Evolutionary conservation across 2,888 invertebrate genomes (phyloP).

Genomic region (Frankliniella intonsa): DNA sequence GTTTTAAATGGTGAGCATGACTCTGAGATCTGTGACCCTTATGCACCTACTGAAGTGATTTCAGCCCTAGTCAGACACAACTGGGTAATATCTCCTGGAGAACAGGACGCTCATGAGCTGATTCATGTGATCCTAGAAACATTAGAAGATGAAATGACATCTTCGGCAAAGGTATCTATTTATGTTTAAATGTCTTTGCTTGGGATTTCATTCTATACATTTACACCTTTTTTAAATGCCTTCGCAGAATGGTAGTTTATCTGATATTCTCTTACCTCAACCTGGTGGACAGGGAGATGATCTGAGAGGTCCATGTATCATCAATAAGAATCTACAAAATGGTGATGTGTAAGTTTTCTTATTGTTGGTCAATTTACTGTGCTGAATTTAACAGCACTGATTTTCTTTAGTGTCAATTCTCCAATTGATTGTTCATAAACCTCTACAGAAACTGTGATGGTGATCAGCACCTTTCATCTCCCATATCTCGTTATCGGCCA

Average conservation of each 20-base stretch:
- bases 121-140: constrained; percentile 86
- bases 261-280: constrained; percentile 62
- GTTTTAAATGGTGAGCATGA: constrained; percentile 59
- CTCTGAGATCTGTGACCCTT: constrained; percentile 46
- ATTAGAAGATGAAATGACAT: constrained; percentile 71
- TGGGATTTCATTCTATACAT: neutral
- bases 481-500: neutral
- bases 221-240: constrained; percentile 3
- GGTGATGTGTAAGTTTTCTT: neutral
- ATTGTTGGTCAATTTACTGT: neutral
- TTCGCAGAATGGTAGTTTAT: constrained; percentile 63
- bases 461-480: neutral
- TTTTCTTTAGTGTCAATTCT: neutral
- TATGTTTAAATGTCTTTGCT: neutral
- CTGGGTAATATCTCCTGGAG: constrained; percentile 84
- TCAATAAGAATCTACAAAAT: neutral
- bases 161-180: constrained; percentile 38
- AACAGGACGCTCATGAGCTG: constrained; percentile 92
- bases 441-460: neutral
- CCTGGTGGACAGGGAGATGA: constrained; percentile 51
- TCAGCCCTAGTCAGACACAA: constrained; percentile 68
- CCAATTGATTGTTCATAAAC: neutral
- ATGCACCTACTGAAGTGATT: constrained; percentile 63
- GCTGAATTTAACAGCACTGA: neutral
- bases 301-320: constrained; percentile 47